Evolutionary conservation across 2,888 invertebrate species (phyloP).

Genomic region (Laothoe populi): DNA sequence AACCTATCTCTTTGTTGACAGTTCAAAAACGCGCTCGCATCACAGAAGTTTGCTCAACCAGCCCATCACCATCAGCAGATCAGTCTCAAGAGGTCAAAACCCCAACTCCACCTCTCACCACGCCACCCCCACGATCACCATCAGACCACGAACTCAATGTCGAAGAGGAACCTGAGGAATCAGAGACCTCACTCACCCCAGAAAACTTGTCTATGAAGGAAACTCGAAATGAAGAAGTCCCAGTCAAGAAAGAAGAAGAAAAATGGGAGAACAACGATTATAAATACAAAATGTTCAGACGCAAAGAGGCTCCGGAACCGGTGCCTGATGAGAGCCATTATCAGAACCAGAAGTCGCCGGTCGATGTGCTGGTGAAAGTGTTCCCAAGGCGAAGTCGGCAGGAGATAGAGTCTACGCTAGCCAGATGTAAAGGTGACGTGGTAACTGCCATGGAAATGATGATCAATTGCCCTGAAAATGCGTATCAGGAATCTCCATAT

Average conservation of each 20-base stretch:
- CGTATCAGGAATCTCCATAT: conserved; percentile 75
- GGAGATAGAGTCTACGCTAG: conserved; percentile 93
- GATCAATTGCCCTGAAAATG: conserved; percentile 86
- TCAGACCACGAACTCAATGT: conserved; percentile 83
- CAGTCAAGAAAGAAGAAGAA: conserved; percentile 80
- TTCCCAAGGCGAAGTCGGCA: conserved; percentile 94
- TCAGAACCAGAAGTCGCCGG: conserved; percentile 89
- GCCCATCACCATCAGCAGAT: conserved; percentile 71
- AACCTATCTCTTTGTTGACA: conserved; percentile 60
- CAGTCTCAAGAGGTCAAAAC: conserved; percentile 62
- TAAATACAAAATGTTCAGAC: conserved; percentile 75
- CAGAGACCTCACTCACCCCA: conserved; percentile 86
- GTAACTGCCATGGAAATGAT: conserved; percentile 97
- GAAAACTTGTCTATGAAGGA: conserved; percentile 93
- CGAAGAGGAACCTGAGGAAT: conserved; percentile 83
- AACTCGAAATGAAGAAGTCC: conserved; percentile 76
- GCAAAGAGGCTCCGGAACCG: conserved; percentile 60
- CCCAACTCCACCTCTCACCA: conserved; percentile 66
- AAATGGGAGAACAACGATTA: conserved; percentile 74
- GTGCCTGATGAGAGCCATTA: conserved; percentile 56
- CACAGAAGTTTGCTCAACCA: conserved; percentile 76
- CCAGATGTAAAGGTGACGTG: conserved; percentile 94
- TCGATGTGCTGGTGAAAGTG: conserved; percentile 94
- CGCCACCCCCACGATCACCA: conserved; percentile 75
- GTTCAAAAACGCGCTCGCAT: conserved; percentile 81